Base-by-base conservation (phyloP, 1,140 invertebrate species). In the honey bee (Apis mellifera) region DNA sequence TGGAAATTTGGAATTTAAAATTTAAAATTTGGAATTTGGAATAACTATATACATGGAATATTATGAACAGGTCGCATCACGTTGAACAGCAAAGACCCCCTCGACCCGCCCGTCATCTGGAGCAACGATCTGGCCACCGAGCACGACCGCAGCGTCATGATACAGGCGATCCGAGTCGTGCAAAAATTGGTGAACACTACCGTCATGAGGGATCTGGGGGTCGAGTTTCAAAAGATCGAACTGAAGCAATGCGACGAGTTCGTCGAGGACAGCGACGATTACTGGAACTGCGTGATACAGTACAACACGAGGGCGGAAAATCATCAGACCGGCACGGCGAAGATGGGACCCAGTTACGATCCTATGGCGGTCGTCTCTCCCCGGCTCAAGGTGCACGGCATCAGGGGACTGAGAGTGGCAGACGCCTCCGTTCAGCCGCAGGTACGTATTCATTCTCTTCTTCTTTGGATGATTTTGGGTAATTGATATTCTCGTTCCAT, bases 261-360 rank as follows among this genome's bases (percentile, higher is more conserved):
- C 62, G 5, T 1, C 26, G 70, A 26, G 52, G 59, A 7, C 72
- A 93, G 91, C 9, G 95, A 96, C 78, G 86, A 90, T 3, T 96
- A 96, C 86, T 96, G 95, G 94, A 91, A 90, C n/a, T 96, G 95
- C 83, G 91, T 92, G 1, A 89, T 95, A 4, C 92, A 90, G 60
- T 90, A 92, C 19, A 60, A 95, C 48, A 93, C 94, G 1, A 90
- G 92, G 21, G 94, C 95, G 0, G 92, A 95, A 66, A 95, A 95
- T 83, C 96, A 96, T 91, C 95, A 96, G 80, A 88, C 90, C 0
- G 95, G 95, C 0, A 95, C 95, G 2, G 95, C 95, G 69, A 95
- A 94, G 90, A 96, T 96, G 96, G 96, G 96, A n/a, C 0, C 84
- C 89, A 0, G 26, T 15, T 17, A 48, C 83, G 94, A 95, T 84